Evolutionary conservation across 2,113 vertebrate species (phyloP).

Genomic region (Phrynocephalus versicolor): DNA sequence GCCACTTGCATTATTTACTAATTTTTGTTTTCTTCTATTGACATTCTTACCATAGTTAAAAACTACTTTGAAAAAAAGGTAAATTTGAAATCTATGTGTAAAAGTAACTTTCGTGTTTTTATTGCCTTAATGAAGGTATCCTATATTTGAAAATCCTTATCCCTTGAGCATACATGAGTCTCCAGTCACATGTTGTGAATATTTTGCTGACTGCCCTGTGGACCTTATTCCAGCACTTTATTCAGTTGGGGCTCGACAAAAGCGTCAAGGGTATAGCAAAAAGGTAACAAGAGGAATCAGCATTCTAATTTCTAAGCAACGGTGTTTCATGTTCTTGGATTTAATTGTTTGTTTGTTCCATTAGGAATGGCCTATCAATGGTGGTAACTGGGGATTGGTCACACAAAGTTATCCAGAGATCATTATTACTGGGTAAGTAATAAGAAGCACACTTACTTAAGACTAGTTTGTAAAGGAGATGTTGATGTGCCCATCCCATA

Average conservation of each 20-base stretch:
- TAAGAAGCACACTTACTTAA: background rate
- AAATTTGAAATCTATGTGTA: background rate
- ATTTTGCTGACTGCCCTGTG: slow-evolving; percentile 96
- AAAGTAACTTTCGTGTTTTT: background rate
- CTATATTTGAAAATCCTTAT: slow-evolving; percentile 99
- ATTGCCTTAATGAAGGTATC: slow-evolving; percentile 82
- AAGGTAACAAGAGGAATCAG: slow-evolving; percentile 78
- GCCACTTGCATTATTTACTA: background rate
- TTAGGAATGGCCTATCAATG: slow-evolving; percentile 98
- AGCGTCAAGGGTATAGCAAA: slow-evolving; percentile 99
- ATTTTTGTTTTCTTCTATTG: background rate
- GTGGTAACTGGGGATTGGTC: slow-evolving; percentile 97
- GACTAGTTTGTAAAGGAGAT: background rate
- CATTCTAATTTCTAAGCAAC: background rate
- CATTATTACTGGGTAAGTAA: slow-evolving; percentile 97
- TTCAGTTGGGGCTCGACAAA: slow-evolving; percentile 95
- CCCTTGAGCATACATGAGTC: slow-evolving; percentile 97
- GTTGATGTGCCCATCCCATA: background rate
- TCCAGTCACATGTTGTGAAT: slow-evolving; percentile 98
- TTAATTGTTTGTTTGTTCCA: slow-evolving; percentile 55
- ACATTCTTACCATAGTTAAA: background rate
- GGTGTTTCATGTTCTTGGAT: slow-evolving; percentile 26
- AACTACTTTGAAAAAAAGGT: background rate
- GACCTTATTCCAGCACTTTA: slow-evolving; percentile 99
- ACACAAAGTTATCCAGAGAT: slow-evolving; percentile 98